These are phyloP conservation scores for Armadillidium nasatum DNA, from an alignment of 1,140 invertebrate species.

Conservation along the genomic window DNA sequence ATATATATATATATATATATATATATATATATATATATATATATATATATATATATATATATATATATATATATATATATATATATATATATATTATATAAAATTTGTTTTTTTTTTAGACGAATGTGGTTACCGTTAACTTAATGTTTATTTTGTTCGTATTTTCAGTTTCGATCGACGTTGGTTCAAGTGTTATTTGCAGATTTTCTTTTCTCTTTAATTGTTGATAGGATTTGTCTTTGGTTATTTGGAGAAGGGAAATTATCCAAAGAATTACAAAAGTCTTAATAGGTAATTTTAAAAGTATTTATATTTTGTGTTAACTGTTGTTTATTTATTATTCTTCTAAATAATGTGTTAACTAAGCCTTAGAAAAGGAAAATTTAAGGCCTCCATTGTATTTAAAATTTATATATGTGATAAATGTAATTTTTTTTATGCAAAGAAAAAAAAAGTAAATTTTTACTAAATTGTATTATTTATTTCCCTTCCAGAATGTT, in stretches of 20 bases:
- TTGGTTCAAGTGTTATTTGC: conserved; percentile 71
- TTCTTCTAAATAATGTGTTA: too few relatives aligned
- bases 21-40: neutral
- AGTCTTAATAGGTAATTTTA: neutral
- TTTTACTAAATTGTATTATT: too few relatives aligned
- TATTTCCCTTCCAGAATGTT: too few relatives aligned
- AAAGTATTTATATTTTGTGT: neutral
- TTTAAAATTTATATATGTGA: too few relatives aligned
- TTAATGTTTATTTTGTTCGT: neutral
- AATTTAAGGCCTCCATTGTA: too few relatives aligned
- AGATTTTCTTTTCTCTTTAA: conserved; percentile 75
- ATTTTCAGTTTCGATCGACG: conserved; percentile 70
- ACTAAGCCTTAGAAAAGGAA: too few relatives aligned
- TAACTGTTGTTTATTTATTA: too few relatives aligned
- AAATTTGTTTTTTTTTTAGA: neutral
- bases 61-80: neutral
- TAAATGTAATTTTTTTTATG: too few relatives aligned
- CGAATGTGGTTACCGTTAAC: neutral
- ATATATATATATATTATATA: neutral
- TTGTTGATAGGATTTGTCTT: conserved; percentile 76
- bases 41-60: neutral
- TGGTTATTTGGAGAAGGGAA: conserved; percentile 81
- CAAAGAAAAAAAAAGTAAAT: too few relatives aligned
- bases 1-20: neutral
- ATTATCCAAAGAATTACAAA: conserved; percentile 46